These are phyloP conservation scores for Drosophila littoralis DNA, from an alignment of 1,140 invertebrate species.

Conservation along the genomic window DNA sequence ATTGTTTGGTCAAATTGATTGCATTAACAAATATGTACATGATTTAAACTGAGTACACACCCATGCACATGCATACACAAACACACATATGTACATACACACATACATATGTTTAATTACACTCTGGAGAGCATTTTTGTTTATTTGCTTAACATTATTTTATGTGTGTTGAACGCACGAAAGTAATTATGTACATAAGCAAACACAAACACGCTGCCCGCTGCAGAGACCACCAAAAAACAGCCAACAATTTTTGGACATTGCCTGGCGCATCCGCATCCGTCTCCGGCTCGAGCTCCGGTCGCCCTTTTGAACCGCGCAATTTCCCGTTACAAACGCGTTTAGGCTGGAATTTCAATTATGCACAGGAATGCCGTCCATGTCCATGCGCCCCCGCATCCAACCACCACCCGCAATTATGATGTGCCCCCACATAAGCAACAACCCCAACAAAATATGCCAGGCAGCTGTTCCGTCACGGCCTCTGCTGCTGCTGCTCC, in stretches of 20 bases:
- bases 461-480: constrained; percentile 35
- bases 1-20: constrained; percentile 72
- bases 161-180: constrained; percentile 17
- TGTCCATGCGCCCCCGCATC: background rate
- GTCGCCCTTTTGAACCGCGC: constrained; percentile 64
- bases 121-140: constrained; percentile 44
- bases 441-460: constrained; percentile 63
- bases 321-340: constrained; percentile 81
- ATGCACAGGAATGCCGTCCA: constrained; percentile 70
- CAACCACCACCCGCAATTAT: constrained; percentile 60
- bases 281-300: constrained; percentile 23
- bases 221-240: constrained; percentile 19
- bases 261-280: constrained; percentile 54
- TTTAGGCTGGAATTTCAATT: constrained; percentile 82
- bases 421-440: constrained; percentile 55
- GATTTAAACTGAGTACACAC: background rate
- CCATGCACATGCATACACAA: background rate
- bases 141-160: constrained; percentile 26
- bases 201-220: constrained; percentile 18
- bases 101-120: constrained; percentile 39
- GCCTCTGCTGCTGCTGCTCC: constrained; percentile 1
- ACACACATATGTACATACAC: background rate
- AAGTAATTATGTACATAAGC: constrained; percentile 26
- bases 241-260: constrained; percentile 33
- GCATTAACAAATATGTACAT: constrained; percentile 53